Percentiles rank a stretch among this genome's conserved stretches.
phyloP scores from a whole-genome alignment of 2,113 vertebrate species.

The Stigmatopora nigra region DNA sequence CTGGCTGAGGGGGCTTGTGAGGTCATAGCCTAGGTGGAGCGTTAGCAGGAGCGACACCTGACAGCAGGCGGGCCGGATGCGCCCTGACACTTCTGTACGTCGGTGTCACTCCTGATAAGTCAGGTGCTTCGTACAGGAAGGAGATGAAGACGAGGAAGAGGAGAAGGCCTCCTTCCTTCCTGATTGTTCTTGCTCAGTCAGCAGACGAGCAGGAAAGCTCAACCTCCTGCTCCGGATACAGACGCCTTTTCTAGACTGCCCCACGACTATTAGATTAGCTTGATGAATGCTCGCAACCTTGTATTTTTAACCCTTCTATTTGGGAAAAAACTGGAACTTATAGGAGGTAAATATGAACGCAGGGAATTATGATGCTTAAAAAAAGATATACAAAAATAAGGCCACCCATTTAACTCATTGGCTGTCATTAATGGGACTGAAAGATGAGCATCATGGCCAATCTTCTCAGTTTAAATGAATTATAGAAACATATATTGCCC shows the following conservation, averaged over 20 bases:
- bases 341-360: background rate
- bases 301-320: background rate
- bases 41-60: conserved; percentile 66
- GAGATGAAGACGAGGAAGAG: conserved; percentile 35
- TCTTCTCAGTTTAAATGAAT: too few relatives aligned
- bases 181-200: conserved; percentile 51
- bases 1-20: conserved; percentile 49
- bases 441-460: too few relatives aligned
- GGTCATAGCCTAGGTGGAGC: conserved; percentile 63
- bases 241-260: background rate
- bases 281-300: background rate
- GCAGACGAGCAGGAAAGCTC: conserved; percentile 52
- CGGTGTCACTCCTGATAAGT: conserved; percentile 62
- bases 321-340: background rate
- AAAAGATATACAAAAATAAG: too few relatives aligned
- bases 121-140: conserved; percentile 50
- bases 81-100: conserved; percentile 67
- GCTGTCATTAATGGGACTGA: too few relatives aligned
- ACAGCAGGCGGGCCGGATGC: conserved; percentile 56
- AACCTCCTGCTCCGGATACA: background rate
- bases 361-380: background rate
- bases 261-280: background rate
- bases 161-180: conserved; percentile 55
- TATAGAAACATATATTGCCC: too few relatives aligned
- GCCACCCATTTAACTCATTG: too few relatives aligned